Percentiles rank a stretch among this genome's conserved stretches.
Conservation (phyloP, 2,888 invertebrate genomes). For the Anticlea derivata region DNA sequence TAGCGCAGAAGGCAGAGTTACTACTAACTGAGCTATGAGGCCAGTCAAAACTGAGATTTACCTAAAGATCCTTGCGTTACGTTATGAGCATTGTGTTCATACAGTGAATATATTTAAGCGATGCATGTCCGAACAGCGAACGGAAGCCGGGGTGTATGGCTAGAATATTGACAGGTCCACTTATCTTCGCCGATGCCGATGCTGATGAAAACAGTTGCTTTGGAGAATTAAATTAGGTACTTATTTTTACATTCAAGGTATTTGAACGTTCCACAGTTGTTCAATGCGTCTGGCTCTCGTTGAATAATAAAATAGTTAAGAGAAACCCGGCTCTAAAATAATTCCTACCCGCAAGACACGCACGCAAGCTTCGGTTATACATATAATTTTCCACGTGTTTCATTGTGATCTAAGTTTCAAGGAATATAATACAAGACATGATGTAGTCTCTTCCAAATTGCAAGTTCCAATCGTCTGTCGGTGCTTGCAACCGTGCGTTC, state of each 20-base stretch:
- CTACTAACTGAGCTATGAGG: too few relatives aligned
- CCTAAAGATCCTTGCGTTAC: slow-evolving; percentile 46
- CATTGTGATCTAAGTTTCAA: too few relatives aligned
- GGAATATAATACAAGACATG: too few relatives aligned
- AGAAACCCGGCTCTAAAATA: too few relatives aligned
- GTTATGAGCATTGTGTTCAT: slow-evolving; percentile 50
- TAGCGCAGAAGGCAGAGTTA: too few relatives aligned
- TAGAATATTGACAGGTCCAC: slow-evolving; percentile 59
- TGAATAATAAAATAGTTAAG: slow-evolving; percentile 18
- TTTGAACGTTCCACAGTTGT: not conserved
- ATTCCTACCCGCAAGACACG: too few relatives aligned
- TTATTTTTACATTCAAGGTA: slow-evolving; percentile 14
- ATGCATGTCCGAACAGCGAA: slow-evolving; percentile 65
- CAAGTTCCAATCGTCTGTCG: too few relatives aligned
- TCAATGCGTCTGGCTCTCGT: not conserved
- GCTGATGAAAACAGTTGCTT: slow-evolving; percentile 39
- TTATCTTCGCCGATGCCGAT: slow-evolving; percentile 33
- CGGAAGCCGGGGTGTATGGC: slow-evolving; percentile 69
- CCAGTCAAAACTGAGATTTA: too few relatives aligned
- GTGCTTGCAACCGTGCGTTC: too few relatives aligned
- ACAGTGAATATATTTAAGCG: slow-evolving; percentile 70
- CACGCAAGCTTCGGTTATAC: too few relatives aligned
- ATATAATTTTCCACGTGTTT: too few relatives aligned
- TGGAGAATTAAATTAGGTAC: slow-evolving; percentile 24
- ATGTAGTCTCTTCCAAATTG: too few relatives aligned